These are phyloP conservation scores for Tupaia tana DNA, from an alignment of 2,113 vertebrate species.

Conservation along the genomic window DNA sequence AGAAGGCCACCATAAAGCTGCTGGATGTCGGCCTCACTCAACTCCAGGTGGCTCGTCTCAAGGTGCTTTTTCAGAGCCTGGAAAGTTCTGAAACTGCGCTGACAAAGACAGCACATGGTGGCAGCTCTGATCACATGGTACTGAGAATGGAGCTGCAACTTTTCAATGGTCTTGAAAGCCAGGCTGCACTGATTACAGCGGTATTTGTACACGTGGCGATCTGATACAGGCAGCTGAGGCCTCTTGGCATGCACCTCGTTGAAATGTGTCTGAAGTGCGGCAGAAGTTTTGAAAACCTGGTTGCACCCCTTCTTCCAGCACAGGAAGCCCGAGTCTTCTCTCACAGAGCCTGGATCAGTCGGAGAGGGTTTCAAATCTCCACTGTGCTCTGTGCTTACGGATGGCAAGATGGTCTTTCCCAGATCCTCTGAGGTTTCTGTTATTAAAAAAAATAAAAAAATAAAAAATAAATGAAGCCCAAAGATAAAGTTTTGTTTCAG, in stretches of 20 bases:
- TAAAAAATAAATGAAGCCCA: slow-evolving; percentile 33
- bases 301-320: slow-evolving; percentile 99
- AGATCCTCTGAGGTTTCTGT: slow-evolving; percentile 92
- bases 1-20: slow-evolving; percentile 97
- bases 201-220: slow-evolving; percentile 99
- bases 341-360: slow-evolving; percentile 88
- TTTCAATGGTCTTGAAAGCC: slow-evolving; percentile 98
- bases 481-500: slow-evolving; percentile 62
- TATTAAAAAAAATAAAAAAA: slow-evolving; percentile 46
- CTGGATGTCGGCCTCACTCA: slow-evolving; percentile 98
- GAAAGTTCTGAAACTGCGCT: slow-evolving; percentile 98
- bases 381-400: slow-evolving; percentile 87
- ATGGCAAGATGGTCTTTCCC: slow-evolving; percentile 89
- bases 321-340: slow-evolving; percentile 95
- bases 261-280: slow-evolving; percentile 97
- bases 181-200: slow-evolving; percentile 99
- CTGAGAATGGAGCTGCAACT: slow-evolving; percentile 98
- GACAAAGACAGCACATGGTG: slow-evolving; percentile 99
- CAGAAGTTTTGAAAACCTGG: slow-evolving; percentile 97
- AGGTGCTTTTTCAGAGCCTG: slow-evolving; percentile 98
- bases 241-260: slow-evolving; percentile 97
- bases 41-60: slow-evolving; percentile 97
- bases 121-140: slow-evolving; percentile 98
- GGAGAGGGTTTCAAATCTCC: slow-evolving; percentile 89
- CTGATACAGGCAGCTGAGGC: slow-evolving; percentile 96